Base-by-base conservation (phyloP, 2,888 invertebrate species). In the Netelia inedita region DNA sequence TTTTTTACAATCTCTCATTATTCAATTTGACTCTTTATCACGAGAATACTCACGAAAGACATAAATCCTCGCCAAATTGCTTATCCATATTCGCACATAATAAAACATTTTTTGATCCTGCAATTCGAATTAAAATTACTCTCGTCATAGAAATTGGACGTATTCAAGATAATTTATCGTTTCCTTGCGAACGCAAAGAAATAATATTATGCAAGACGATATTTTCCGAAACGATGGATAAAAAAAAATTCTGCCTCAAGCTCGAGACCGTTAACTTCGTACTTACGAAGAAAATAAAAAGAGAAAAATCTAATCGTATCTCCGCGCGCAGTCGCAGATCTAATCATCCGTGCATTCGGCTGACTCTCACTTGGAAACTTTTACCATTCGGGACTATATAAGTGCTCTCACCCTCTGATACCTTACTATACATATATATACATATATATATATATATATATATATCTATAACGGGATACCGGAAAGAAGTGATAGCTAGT, bases 351-450 rank as follows among this genome's bases (percentile, higher is more conserved):
- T 75, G 69, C 61, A 85, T 79, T 63, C 35, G 61, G 61, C 66
- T 19, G 59, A 79, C 85, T 85, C 85, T 85, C 85, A 82, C 85
- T 79, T 21, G 78, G 57, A 71, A 71, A 85, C 82, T 85, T 85
- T 85, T 85, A 82, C 82, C 73, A 55, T 66, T 72, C 46, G 71
- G 63, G 21, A 43, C 72, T 71, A 21, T 43, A 53, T 63, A 61
- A 69, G 61, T 23, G 41, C 63, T 69, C 63, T 46, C 69, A 69
- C 69, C 79, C 71, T 23, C 71, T 53, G 63, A 72, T 46, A 43
- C 23, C 14, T 71, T 43, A 5, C 43, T 61, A 50, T 41, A 57
- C 1, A n/a, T 57, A 19, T 57, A 19, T 19, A 53, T 14, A 53
- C 14, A 69, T 23, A 53, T 65, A 41, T 72, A 57, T 57, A 46